Evolutionary conservation across 1,140 invertebrate species (phyloP).

Genomic region (Doryteuthis pealeii): DNA sequence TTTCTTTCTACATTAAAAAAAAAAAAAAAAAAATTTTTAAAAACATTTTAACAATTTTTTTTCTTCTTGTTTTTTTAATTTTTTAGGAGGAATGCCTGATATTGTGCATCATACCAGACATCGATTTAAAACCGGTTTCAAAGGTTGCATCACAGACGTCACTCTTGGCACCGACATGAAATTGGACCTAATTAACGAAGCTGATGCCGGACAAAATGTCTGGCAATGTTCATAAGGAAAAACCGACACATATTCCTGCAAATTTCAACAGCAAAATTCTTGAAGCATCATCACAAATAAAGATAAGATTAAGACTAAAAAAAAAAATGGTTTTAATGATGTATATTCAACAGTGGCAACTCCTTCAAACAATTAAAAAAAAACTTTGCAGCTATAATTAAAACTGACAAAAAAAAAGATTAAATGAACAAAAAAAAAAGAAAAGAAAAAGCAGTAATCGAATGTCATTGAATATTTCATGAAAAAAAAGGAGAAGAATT

Average conservation of each 20-base stretch:
- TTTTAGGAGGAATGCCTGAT: slow-evolving; percentile 76
- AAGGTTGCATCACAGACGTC: slow-evolving; percentile 79
- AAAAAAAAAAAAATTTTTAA: too few relatives aligned
- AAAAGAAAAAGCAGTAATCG: too few relatives aligned
- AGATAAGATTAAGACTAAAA: background rate
- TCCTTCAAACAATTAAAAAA: background rate
- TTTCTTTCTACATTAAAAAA: background rate
- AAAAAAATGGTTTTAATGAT: slow-evolving; percentile 17
- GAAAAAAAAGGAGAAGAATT: too few relatives aligned
- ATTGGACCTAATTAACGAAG: slow-evolving; percentile 67
- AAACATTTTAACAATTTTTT: too few relatives aligned
- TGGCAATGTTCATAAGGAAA: slow-evolving; percentile 29
- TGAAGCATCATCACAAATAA: background rate
- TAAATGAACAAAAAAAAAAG: too few relatives aligned
- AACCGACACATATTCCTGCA: background rate
- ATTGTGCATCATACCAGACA: slow-evolving; percentile 69
- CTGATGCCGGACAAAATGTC: slow-evolving; percentile 61
- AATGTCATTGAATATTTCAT: too few relatives aligned
- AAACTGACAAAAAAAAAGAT: too few relatives aligned
- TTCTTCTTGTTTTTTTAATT: slow-evolving; percentile 17
- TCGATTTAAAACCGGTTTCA: slow-evolving; percentile 72
- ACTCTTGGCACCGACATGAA: slow-evolving; percentile 77
- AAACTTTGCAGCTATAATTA: too few relatives aligned
- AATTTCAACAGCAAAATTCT: background rate
- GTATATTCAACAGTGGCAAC: slow-evolving; percentile 17